Conservation (phyloP, 2,113 vertebrate genomes). For the Rhagologus leucostigma region DNA sequence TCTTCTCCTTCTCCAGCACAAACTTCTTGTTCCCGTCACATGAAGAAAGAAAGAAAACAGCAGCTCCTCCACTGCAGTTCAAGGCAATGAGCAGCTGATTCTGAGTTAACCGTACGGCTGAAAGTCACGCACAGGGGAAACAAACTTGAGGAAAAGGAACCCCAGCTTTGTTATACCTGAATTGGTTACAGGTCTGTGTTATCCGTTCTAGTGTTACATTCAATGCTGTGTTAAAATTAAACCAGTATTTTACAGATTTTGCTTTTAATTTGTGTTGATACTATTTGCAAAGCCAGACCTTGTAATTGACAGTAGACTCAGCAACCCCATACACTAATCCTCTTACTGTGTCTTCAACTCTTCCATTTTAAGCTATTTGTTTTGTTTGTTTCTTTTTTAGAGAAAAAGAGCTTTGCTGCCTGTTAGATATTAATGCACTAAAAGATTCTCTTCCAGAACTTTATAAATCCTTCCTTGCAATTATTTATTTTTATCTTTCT, state of each 20-base stretch:
- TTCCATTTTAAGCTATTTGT: background rate
- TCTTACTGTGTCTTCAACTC: background rate
- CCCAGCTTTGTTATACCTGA: background rate
- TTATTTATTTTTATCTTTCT: conserved; percentile 44
- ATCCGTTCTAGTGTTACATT: background rate
- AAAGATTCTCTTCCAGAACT: conserved; percentile 3
- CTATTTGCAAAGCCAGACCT: background rate
- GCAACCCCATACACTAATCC: background rate
- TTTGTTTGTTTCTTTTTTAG: background rate
- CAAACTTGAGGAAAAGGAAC: background rate
- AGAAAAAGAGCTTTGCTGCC: background rate
- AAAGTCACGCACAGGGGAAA: background rate
- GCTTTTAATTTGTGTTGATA: background rate
- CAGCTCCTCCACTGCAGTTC: background rate
- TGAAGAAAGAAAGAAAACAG: background rate
- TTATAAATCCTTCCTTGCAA: conserved; percentile 6
- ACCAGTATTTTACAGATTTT: background rate
- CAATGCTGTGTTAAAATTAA: background rate
- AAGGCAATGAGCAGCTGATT: background rate
- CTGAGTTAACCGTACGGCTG: background rate
- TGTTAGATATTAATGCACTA: background rate
- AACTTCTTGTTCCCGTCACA: background rate
- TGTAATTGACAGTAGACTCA: background rate
- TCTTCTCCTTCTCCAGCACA: background rate
- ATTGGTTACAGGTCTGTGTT: background rate